phyloP scores from a whole-genome alignment of 2,113 vertebrate species.

The Lynx canadensis region DNA sequence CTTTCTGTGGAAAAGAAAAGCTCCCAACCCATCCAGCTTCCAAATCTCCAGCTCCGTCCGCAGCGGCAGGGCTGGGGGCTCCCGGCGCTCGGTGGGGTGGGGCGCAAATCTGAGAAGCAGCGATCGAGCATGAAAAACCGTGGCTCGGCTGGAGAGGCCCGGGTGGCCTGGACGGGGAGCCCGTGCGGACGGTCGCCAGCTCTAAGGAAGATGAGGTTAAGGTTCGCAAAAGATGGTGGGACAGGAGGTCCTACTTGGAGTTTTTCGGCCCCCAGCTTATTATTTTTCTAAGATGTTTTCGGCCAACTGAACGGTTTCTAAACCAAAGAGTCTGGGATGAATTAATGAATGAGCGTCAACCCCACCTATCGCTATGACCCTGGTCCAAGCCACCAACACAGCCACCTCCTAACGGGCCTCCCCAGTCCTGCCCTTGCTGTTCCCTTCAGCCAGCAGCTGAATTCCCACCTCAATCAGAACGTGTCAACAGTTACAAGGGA shows the following conservation, averaged over 20 bases:
- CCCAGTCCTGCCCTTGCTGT: not conserved
- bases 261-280: not conserved
- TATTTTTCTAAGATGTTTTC: not conserved
- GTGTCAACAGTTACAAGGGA: too few species aligned
- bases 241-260: not conserved
- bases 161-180: not conserved
- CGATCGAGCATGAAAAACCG: not conserved
- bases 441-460: not conserved
- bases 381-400: not conserved
- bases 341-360: not conserved
- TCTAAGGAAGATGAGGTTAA: too few species aligned
- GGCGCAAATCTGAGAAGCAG: not conserved
- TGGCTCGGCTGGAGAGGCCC: fast-evolving
- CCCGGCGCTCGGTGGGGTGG: fast-evolving
- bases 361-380: fast-evolving
- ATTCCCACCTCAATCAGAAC: not conserved
- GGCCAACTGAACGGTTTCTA: not conserved
- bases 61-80: not conserved
- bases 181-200: not conserved
- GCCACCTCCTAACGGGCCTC: not conserved
- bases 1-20: not conserved
- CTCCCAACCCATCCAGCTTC: too few species aligned
- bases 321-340: not conserved
- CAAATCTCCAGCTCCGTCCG: too few species aligned
- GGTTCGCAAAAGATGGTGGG: not conserved